Evolutionary conservation across 2,888 invertebrate genomes (phyloP).

Genomic region (Eledone cirrhosa): DNA sequence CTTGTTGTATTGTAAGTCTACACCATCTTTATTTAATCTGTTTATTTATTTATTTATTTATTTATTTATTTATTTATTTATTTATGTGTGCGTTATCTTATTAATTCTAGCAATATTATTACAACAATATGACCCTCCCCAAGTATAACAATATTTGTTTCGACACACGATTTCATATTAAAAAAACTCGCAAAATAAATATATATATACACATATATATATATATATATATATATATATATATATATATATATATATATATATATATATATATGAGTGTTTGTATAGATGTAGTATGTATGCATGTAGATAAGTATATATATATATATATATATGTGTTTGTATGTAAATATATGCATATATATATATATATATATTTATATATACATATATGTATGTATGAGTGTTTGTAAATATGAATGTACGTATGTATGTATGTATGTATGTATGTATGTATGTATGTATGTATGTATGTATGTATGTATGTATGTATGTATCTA

Average conservation of each 20-base stretch:
- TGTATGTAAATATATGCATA: too few species aligned
- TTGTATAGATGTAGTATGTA: not conserved
- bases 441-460: not conserved
- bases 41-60: too few species aligned
- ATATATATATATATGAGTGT: not conserved
- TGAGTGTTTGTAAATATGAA: not conserved
- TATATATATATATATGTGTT: not conserved
- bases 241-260: not conserved
- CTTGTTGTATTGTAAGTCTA: too few species aligned
- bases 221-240: not conserved
- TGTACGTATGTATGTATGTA: too few species aligned
- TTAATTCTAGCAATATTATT: too few species aligned
- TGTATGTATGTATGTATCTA: not conserved
- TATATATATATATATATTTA: not conserved
- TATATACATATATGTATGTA: not conserved
- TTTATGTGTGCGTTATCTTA: too few species aligned
- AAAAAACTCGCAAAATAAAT: too few species aligned
- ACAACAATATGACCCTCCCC: too few species aligned
- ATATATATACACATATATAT: not conserved
- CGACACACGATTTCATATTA: too few species aligned
- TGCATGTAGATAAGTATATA: not conserved
- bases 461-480: not conserved
- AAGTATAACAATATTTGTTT: too few species aligned
- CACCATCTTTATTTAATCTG: too few species aligned
- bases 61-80: too few species aligned